phyloP scores from a whole-genome alignment of 1,140 invertebrate species.

The Drosophila virilis region DNA sequence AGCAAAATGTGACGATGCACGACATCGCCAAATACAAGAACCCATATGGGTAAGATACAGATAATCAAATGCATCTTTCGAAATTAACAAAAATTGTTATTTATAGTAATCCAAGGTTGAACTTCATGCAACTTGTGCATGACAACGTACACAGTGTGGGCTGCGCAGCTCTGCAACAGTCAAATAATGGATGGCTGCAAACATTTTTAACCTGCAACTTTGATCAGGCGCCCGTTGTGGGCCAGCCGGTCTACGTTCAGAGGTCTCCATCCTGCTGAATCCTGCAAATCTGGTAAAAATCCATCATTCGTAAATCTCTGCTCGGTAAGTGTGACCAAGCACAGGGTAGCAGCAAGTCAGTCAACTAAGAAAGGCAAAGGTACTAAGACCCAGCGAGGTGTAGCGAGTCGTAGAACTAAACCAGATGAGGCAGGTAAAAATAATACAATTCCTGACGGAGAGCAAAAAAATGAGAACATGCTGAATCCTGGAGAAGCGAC shows the following conservation, averaged over 20 bases:
- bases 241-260: conserved; percentile 17
- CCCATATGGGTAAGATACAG: conserved; percentile 26
- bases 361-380: no score
- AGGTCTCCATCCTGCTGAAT: neutral
- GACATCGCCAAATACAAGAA: conserved; percentile 23
- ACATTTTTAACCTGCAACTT: conserved; percentile 59
- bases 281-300: conserved; percentile 20
- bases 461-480: no score
- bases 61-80: neutral
- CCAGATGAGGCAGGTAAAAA: no score
- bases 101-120: conserved; percentile 31
- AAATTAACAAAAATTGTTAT: neutral
- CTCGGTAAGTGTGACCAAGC: neutral
- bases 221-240: conserved; percentile 11
- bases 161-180: conserved; percentile 48
- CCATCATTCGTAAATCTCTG: conserved; percentile 16
- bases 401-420: no score
- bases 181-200: conserved; percentile 22
- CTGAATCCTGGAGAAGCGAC: no score
- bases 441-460: no score
- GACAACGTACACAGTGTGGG: conserved; percentile 39
- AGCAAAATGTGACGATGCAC: conserved; percentile 6
- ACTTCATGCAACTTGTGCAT: conserved; percentile 53
- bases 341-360: no score
- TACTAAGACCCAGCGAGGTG: no score